Evolutionary conservation across 2,888 invertebrate species (phyloP), one percentile per base, ranked within the genome.

Genomic region (Drosophila diplacantha): DNA sequence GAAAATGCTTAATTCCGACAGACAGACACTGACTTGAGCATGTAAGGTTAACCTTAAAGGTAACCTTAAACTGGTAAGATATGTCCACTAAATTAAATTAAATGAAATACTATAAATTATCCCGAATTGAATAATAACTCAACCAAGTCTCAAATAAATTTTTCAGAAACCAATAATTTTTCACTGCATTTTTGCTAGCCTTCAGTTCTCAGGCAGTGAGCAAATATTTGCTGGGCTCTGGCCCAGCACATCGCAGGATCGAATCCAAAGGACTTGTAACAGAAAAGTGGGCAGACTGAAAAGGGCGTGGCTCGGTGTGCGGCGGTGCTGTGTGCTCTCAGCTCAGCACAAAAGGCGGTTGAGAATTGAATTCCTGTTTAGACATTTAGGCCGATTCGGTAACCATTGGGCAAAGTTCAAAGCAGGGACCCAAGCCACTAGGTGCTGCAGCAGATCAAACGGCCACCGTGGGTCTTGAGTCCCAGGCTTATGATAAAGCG

Each of bases 311-410:
- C 22, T 26, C 37, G 39, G 49, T 43, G 58, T 20, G 14, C 14
- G 37, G 24, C 9, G 29, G 26, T 24, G 24, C 41, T 26, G 16
- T 24, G 24, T 43, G 18, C 8, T 18, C 5, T 29, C 12, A 32
- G 32, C 38, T 24, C 38, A 22, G 54, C 63, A 78, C 62, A 73
- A 78, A 68, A 67, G 69, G 69, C 73, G 69, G 81, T 74, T 78
- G 71, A 81, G 75, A 75, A 83, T 80, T 78, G 83, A 81, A 83
- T 83, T 83, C 74, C 81, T 81, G 78, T 78, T 73, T 66, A 68
- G 69, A 77, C 73, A 82, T 82, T 79, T 76, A 63, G 79, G 78
- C 70, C 75, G 79, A 73, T 75, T 73, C 69, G 65, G 59, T 52
- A 52, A 63, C 51, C 59, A 59, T 39, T 64, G 58, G 53, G 39